Conservation (phyloP, 2,888 invertebrate species). For the Lamellibrachia satsuma region DNA sequence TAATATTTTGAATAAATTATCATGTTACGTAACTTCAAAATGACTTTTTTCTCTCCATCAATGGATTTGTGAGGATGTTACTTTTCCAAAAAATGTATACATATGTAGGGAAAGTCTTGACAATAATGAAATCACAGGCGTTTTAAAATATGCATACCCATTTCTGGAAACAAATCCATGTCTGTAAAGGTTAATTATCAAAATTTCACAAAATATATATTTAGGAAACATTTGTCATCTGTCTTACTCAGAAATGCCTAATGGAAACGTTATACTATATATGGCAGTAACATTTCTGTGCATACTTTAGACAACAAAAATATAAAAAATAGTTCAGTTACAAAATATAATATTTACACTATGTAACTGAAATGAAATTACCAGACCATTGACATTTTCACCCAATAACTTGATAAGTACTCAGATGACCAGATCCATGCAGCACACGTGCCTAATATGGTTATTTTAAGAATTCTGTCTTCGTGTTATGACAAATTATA, state of each 20-base stretch:
- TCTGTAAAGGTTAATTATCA: too few species aligned
- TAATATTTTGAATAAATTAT: too few species aligned
- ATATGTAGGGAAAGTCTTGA: too few species aligned
- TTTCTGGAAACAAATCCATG: too few species aligned
- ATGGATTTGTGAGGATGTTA: too few species aligned
- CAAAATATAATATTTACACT: background rate
- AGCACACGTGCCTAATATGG: background rate
- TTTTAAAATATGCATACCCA: too few species aligned
- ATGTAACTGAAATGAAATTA: background rate
- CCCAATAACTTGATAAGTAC: background rate
- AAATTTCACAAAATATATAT: too few species aligned
- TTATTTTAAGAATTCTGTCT: slow-evolving; percentile 6
- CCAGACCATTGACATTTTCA: background rate
- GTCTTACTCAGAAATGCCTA: background rate
- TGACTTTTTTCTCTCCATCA: too few species aligned
- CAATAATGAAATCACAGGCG: too few species aligned
- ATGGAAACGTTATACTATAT: background rate
- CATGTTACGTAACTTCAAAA: too few species aligned
- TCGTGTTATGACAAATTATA: background rate
- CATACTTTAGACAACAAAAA: background rate
- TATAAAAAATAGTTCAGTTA: background rate
- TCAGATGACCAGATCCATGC: background rate
- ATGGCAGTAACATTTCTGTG: background rate
- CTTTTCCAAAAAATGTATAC: too few species aligned
- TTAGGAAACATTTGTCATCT: background rate